Evolutionary conservation across 2,797 vertebrate species (phyloP).

Genomic region (Poeciliopsis gracilis): DNA sequence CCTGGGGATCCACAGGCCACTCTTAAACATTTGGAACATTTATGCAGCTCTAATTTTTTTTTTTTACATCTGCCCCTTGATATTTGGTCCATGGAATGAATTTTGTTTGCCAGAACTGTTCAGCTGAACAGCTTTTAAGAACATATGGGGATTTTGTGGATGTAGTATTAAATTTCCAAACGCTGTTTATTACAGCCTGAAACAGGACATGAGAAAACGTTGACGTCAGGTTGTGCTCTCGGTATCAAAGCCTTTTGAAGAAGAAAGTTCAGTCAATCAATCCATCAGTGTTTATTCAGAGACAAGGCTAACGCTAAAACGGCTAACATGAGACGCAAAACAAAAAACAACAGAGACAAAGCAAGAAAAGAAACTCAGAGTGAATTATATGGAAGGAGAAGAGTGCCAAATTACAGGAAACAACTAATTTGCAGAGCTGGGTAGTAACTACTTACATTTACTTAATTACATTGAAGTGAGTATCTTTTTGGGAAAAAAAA

Average conservation of each 20-base stretch:
- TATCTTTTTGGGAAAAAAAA: too few relatives aligned
- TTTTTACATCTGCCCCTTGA: conserved; percentile 70
- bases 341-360: neutral
- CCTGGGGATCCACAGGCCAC: conserved; percentile 63
- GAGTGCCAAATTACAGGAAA: neutral
- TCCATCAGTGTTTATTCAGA: neutral
- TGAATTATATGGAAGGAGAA: neutral
- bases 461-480: too few relatives aligned
- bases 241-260: conserved; percentile 47
- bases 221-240: conserved; percentile 42
- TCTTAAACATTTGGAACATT: conserved; percentile 79
- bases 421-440: neutral
- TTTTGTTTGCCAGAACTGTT: conserved; percentile 74
- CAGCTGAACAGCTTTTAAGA: conserved; percentile 66
- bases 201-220: conserved; percentile 57
- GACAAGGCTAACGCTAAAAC: neutral
- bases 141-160: conserved; percentile 68
- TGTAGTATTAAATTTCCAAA: conserved; percentile 66
- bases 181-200: conserved; percentile 66
- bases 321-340: neutral
- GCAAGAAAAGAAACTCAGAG: neutral
- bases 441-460: too few relatives aligned
- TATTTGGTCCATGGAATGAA: conserved; percentile 69
- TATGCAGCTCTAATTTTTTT: conserved; percentile 75
- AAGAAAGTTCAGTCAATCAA: neutral